Base-by-base conservation (phyloP, 2,797 vertebrate species). In the Botia kubotai region DNA sequence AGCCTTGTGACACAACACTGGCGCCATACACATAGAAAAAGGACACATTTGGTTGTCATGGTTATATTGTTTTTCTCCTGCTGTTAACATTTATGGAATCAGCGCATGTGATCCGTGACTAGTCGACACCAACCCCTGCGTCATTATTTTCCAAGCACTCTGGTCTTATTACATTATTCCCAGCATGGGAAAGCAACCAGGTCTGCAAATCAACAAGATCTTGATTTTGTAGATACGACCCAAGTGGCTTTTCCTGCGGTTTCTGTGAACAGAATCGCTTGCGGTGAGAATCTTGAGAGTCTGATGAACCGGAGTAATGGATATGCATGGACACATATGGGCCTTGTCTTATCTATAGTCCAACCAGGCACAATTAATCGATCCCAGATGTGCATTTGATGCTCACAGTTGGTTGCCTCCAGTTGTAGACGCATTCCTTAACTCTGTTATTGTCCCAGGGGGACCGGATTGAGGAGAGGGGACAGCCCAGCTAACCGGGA, bases 401-500 rank as follows among this genome's bases (percentile, higher is more conserved):
- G 83, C 77, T 75, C 71, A 19, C 79, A 80, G 86, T 79, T 43
- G 83, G 86, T 86, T 77, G 66, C 75, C 46, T 77, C 67, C 55
- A 81, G 72, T 85, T 70, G 76, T 68, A 82, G 76, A 85, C 68
- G 68, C 88, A 89, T 90, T 90, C 90, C 89, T 86, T 57, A 55
- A 57, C 82, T 86, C 84, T 84, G 85, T 26, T 26, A 89, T 89
- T 72, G 82, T 87, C 81, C 74, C 84, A 80, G 84, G 86, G 84
- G 84, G 68, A 80, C 77, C 80, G 46, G 68, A 4, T 39, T 3
- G 14, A 68, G 39, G 29, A 72, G 73, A 76, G 82, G 85, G 74
- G 82, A 82, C 84, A 82, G 75, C 4, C 33, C 33, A 33, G 33
- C 33, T 33, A 33, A 33, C 33, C 3, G 2, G 33, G 33, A 33